phyloP scores from a whole-genome alignment of 2,113 vertebrate genomes.

The Carassius gibelio region DNA sequence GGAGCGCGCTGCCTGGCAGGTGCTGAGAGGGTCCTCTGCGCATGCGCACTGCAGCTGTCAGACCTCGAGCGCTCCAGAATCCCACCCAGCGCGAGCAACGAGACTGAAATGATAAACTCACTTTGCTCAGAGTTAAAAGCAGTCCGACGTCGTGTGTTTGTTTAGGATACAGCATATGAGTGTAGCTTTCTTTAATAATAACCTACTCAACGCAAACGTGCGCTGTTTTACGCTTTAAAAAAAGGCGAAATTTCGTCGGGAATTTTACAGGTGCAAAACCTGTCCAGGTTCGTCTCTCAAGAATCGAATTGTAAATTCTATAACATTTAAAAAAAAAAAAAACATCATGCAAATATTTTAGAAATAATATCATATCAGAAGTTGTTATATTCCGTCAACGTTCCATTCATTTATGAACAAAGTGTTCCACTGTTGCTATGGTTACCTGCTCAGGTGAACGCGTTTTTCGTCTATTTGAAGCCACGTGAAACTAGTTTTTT shows the following conservation, averaged over 20 bases:
- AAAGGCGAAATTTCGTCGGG: neutral
- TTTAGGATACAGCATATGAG: neutral
- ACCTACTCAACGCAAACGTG: neutral
- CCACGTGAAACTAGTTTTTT: neutral
- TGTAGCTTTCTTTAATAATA: neutral
- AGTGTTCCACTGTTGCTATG: slow-evolving; percentile 1
- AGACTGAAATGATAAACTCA: slow-evolving; percentile 27
- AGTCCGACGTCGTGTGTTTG: neutral
- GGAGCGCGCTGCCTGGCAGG: slow-evolving; percentile 70
- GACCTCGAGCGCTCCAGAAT: slow-evolving; percentile 51
- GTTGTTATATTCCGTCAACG: too few relatives aligned
- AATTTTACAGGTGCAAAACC: neutral
- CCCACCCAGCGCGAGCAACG: slow-evolving; percentile 57
- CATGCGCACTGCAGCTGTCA: slow-evolving; percentile 70
- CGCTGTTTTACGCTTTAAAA: neutral
- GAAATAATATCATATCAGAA: neutral
- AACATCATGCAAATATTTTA: neutral
- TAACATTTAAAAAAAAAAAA: neutral
- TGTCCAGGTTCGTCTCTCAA: neutral
- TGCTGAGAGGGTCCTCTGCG: slow-evolving; percentile 71
- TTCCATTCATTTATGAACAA: neutral
- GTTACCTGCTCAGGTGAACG: neutral
- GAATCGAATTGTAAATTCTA: neutral
- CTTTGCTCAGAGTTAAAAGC: slow-evolving; percentile 42
- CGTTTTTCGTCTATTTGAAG: neutral